Conservation (phyloP, 2,797 vertebrate genomes). For the Ambastaia sidthimunki region DNA sequence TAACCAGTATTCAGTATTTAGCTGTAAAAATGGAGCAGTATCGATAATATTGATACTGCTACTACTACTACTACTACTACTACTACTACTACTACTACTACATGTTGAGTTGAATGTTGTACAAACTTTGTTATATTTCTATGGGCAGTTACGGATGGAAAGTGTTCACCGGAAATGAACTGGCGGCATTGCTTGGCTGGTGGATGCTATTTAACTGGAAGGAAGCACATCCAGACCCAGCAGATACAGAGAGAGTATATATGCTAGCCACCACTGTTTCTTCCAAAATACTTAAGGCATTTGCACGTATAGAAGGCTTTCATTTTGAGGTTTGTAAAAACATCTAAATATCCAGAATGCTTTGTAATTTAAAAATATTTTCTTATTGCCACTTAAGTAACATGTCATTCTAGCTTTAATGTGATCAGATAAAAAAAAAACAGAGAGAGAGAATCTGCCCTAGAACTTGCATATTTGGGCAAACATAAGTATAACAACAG, state of each 20-base stretch:
- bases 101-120: too few species aligned
- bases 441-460: too few species aligned
- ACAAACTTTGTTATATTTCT: conserved; percentile 11
- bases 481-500: too few species aligned
- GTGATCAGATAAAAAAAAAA: too few species aligned
- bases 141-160: conserved; percentile 84
- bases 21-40: not conserved
- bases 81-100: too few species aligned
- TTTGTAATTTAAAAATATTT: too few species aligned
- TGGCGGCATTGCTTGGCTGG: conserved; percentile 93
- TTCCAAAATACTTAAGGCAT: conserved; percentile 89
- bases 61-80: too few species aligned
- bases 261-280: conserved; percentile 96
- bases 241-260: conserved; percentile 77
- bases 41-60: too few species aligned
- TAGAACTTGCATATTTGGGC: too few species aligned
- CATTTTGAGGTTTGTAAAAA: conserved; percentile 84
- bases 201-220: conserved; percentile 95
- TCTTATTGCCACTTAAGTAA: not conserved
- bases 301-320: conserved; percentile 89
- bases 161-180: conserved; percentile 92
- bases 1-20: not conserved
- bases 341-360: not conserved
- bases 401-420: not conserved
- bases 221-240: conserved; percentile 70